Evolutionary conservation across 92 coral and sea anemone genomes (phyloP), one percentile per base, ranked within the genome.

Genomic region (Epizoanthus illoricatus): DNA sequence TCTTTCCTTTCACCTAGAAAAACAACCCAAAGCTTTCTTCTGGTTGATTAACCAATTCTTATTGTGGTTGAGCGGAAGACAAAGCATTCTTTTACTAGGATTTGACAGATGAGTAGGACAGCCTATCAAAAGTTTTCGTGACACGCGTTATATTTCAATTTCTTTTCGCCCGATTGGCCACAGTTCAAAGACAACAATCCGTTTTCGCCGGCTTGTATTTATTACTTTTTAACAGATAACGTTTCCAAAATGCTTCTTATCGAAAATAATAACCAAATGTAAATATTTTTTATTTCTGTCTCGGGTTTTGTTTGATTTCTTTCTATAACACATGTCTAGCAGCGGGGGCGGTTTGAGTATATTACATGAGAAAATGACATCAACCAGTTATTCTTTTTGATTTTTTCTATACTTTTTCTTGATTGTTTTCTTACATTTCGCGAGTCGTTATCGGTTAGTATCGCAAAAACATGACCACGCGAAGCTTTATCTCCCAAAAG

Each of bases 111-210:
- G 61, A 18, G 54, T 59, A 28, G 17, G 71, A 43, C 60, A 64
- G 82, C 82, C 82, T 78, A 78, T 78, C 82, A 63, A 41, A 47
- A 42, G 33, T 23, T 62, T 20, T 15, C 82, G 70, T 78, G 82
- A 78, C 71, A 78, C 7, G 10, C 40, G 9, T 49, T 49, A 64
- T 39, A 68, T 43, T 68, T 36, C 20, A 39, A 68, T 68, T 33
- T 39, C 45, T 68, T 36, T 39, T 68, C 72, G 72, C 36, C 70
- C 42, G 16, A 65, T 65, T 65, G 70, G 24, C 69, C 69, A 49
- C 56, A 13, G 56, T 5, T 10, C 56, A 49, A 49, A 49, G 56
- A 62, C 41, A 61, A 11, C n/a, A 10, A 16, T 62, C n/a, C 40
- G 21, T 62, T 60, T 33, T 78, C 60, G 42, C 42, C 71, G 33